Percentiles rank a stretch among this genome's conserved stretches.
phyloP scores from a whole-genome alignment of 2,113 vertebrate species.

The Aleadryas rufinucha region DNA sequence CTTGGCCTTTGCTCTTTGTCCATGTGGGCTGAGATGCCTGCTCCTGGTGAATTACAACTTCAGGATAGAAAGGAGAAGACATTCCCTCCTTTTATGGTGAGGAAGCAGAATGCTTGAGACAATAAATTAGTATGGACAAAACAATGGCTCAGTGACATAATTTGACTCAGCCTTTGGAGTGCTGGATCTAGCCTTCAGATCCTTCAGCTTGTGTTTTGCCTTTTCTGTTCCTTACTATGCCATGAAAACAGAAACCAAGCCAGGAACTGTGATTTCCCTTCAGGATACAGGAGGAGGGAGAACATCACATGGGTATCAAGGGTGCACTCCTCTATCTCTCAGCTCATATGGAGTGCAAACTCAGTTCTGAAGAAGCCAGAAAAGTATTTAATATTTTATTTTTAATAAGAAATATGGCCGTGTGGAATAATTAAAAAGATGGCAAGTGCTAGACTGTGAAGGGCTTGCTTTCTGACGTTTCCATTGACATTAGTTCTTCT shows the following conservation, averaged over 20 bases:
- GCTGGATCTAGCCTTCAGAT: background rate
- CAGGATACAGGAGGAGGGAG: background rate
- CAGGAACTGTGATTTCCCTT: background rate
- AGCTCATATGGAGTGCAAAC: background rate
- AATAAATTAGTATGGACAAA: background rate
- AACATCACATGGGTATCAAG: background rate
- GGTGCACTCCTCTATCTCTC: background rate
- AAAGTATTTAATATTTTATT: background rate
- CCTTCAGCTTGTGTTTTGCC: background rate
- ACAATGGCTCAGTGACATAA: background rate
- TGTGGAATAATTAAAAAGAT: background rate
- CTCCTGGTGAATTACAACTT: background rate
- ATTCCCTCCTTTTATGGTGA: background rate
- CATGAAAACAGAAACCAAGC: background rate
- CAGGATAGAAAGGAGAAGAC: background rate
- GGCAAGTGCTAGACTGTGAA: background rate
- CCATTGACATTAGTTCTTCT: background rate
- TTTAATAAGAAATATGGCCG: background rate
- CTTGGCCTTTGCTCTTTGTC: background rate
- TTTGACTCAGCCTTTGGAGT: background rate
- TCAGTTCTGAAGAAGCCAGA: background rate
- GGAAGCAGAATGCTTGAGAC: background rate
- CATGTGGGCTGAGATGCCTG: accelerated
- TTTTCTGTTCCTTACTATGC: background rate
- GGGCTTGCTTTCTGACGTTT: background rate